Base-by-base conservation (phyloP, 1,140 invertebrate species). In the Euwallacea fornicatus region DNA sequence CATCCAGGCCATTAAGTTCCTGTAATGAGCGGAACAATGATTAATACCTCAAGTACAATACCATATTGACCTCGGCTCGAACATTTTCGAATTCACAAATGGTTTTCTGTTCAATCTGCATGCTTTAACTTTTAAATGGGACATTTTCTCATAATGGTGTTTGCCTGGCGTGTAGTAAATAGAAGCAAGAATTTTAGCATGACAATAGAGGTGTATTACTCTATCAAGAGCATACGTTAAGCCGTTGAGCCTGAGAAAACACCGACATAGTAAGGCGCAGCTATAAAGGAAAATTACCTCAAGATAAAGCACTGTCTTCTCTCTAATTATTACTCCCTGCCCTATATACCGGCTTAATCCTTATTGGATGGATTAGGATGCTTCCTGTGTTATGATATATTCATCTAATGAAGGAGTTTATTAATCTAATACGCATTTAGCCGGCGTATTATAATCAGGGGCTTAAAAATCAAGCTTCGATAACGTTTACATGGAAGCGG, bases 211-310 rank as follows among this genome's bases (percentile, higher is more conserved):
- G 67, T 50, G 54, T 68, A 68, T 60, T 68, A 68, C 67, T 69
- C 67, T 15, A 62, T 69, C 67, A 43, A 42, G 59, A 69, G 67
- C 59, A 69, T 69, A 69, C 67, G 67, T 54, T 69, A 69, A 69
- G 46, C 59, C 47, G 44, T 43, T 62, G 58, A 69, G 67, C 67
- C 67, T 69, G 67, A 62, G 59, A 62, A 69, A 69, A 69, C 67
- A 62, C 46, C 47, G 58, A 42, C 33, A 54, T 11, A 61, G 46
- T 62, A 62, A 62, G 60, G 62, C 46, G 59, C 60, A n/a, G 42
- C 11, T 41, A 62, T 69, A 69, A 69, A 69, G 59, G 67, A 69
- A 69, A 69, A 69, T 69, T 69, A 69, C 59, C 46, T 54, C 60
- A 13, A 59, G 56, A 68, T 68, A 68, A 68, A 68, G 56, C 66